Percentiles rank a stretch among this genome's conserved stretches.
phyloP scores from a whole-genome alignment of 2,113 vertebrate species.

The Hydrolagus affinis region DNA sequence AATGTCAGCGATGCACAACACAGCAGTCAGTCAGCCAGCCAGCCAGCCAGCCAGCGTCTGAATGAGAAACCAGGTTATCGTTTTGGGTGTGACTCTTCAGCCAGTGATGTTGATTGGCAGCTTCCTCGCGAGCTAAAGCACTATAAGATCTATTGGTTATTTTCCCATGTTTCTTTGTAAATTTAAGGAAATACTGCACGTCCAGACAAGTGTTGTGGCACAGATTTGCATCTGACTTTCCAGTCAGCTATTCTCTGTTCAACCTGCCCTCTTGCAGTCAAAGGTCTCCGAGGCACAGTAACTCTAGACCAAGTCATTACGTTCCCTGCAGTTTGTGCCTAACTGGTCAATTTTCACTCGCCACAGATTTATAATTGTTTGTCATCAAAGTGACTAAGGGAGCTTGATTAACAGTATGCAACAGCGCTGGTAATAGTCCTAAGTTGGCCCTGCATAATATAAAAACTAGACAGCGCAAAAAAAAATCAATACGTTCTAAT shows the following conservation, averaged over 20 bases:
- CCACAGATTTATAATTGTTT: slow-evolving; percentile 34
- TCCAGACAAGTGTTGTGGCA: background rate
- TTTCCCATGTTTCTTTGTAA: background rate
- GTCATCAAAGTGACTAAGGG: slow-evolving; percentile 29
- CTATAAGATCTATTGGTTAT: background rate
- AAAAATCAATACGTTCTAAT: slow-evolving; percentile 35
- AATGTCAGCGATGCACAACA: too few relatives aligned
- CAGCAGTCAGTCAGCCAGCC: too few relatives aligned
- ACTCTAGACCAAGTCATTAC: slow-evolving; percentile 28
- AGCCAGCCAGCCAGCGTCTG: too few relatives aligned
- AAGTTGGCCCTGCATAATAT: slow-evolving; percentile 34
- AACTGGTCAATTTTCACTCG: slow-evolving; percentile 29
- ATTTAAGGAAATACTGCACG: background rate
- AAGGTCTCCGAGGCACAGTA: slow-evolving; percentile 30
- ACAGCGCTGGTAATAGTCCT: slow-evolving; percentile 32
- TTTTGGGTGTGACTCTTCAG: too few relatives aligned
- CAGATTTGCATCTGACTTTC: slow-evolving; percentile 12
- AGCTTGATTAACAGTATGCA: slow-evolving; percentile 34
- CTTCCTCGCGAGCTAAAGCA: background rate
- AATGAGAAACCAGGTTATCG: too few relatives aligned
- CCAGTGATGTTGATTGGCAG: too few relatives aligned
- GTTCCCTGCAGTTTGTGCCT: slow-evolving; percentile 21
- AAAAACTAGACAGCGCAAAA: slow-evolving; percentile 31
- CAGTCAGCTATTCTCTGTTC: background rate
- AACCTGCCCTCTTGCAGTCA: slow-evolving; percentile 13